These are phyloP conservation scores for Esox masquinongy DNA, from an alignment of 2,797 vertebrate species.

Conservation along the genomic window DNA sequence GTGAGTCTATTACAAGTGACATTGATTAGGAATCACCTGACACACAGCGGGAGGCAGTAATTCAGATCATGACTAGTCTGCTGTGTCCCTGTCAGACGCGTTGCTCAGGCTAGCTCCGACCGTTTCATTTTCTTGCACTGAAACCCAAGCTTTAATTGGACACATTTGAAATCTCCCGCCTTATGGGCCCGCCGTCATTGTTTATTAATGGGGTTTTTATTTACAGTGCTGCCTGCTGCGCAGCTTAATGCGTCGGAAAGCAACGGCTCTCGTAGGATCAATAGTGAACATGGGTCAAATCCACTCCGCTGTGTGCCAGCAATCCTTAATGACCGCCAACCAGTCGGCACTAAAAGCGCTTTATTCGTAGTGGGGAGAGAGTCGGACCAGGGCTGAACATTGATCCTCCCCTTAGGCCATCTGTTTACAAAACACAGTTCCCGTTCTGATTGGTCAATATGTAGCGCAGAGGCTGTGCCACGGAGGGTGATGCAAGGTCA, in stretches of 20 bases:
- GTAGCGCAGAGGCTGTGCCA: neutral
- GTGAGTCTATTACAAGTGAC: neutral
- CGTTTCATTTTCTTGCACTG: neutral
- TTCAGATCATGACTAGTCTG: neutral
- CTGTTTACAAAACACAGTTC: neutral
- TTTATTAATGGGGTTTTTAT: neutral
- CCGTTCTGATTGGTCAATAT: constrained; percentile 1
- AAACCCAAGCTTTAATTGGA: neutral
- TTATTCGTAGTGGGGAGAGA: neutral
- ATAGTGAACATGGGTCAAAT: neutral
- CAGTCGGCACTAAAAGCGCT: neutral
- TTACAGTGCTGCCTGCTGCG: neutral
- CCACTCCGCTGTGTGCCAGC: neutral
- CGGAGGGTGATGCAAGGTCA: neutral
- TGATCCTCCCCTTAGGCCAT: neutral
- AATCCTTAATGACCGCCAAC: neutral
- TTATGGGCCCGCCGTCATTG: neutral
- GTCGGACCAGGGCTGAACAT: neutral
- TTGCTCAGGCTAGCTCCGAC: neutral
- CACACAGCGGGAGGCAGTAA: neutral
- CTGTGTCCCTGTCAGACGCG: neutral
- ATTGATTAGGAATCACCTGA: neutral
- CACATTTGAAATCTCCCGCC: neutral
- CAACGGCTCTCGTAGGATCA: neutral
- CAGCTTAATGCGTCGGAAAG: neutral